Percentiles rank a stretch among this genome's conserved stretches.
Evolutionary conservation across 2,113 vertebrate genomes (phyloP).

Genomic region (Dascyllus trimaculatus): DNA sequence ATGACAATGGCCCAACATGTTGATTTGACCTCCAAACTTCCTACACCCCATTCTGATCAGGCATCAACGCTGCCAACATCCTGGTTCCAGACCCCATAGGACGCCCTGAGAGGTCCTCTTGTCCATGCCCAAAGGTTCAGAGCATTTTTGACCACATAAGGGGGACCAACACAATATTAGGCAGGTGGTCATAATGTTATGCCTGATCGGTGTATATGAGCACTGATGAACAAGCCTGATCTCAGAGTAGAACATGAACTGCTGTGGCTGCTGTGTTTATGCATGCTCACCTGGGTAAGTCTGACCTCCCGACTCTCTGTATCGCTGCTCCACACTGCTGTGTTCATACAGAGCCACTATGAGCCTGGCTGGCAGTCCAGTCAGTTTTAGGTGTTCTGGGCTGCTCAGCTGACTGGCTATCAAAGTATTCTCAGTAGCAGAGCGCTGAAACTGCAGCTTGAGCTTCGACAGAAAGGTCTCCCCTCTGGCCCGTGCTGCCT

Average conservation of each 20-base stretch:
- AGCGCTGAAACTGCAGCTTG: constrained; percentile 88
- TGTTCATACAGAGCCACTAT: constrained; percentile 92
- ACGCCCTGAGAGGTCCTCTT: no score
- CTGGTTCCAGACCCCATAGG: no score
- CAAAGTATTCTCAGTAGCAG: constrained; percentile 91
- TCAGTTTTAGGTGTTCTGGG: constrained; percentile 84
- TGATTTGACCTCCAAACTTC: no score
- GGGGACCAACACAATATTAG: no score
- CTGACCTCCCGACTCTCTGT: constrained; percentile 81
- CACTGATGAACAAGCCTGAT: not conserved
- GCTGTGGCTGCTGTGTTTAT: not conserved
- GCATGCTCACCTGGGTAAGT: constrained; percentile 88
- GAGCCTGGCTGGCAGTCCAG: constrained; percentile 89
- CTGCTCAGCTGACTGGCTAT: constrained; percentile 84
- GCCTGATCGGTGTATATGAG: no score
- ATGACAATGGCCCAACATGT: no score
- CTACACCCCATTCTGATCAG: no score
- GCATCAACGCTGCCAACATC: no score
- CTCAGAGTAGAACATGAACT: not conserved
- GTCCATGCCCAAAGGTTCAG: no score
- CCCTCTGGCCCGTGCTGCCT: constrained; percentile 81
- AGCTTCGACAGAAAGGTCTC: constrained; percentile 90
- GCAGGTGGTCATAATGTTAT: no score
- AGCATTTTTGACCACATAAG: no score
- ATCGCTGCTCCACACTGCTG: constrained; percentile 88